Evolutionary conservation across 2,888 invertebrate species (phyloP).

Genomic region (Meiosimyza platycephala): DNA sequence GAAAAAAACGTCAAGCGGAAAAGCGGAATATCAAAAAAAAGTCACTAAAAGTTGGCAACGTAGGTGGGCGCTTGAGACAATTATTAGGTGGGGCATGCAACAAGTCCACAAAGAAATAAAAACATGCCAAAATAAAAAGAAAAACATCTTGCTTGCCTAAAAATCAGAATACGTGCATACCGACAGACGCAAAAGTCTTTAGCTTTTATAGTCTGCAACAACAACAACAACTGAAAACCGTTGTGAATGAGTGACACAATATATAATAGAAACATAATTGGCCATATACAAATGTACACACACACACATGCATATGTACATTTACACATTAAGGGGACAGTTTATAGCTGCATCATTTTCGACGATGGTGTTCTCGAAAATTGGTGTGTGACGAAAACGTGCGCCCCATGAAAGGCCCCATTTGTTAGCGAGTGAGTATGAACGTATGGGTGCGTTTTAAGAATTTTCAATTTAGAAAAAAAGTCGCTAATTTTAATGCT

Average conservation of each 20-base stretch:
- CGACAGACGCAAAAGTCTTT: conserved; percentile 50
- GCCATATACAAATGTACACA: background rate
- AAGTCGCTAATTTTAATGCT: conserved; percentile 2
- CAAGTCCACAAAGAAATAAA: background rate
- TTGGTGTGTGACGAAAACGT: conserved; percentile 25
- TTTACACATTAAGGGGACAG: background rate
- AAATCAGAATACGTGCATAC: conserved; percentile 33
- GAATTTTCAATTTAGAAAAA: too few relatives aligned
- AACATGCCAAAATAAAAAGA: too few relatives aligned
- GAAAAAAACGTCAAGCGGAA: too few relatives aligned
- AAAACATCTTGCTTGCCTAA: too few relatives aligned
- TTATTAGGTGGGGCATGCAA: too few relatives aligned
- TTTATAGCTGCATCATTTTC: too few relatives aligned
- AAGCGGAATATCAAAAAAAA: too few relatives aligned
- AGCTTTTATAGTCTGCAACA: conserved; percentile 16
- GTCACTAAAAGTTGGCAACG: conserved; percentile 40
- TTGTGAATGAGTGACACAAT: conserved; percentile 18
- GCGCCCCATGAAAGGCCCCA: conserved; percentile 39
- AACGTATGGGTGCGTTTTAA: too few relatives aligned
- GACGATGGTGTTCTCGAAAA: conserved; percentile 5
- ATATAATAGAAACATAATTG: conserved; percentile 3
- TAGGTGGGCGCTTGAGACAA: conserved; percentile 53
- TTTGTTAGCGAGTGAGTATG: too few relatives aligned
- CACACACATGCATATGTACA: background rate
- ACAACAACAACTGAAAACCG: background rate